Percentiles rank a stretch among this genome's conserved stretches.
These are phyloP conservation scores for Dicrurus megarhynchus DNA, from an alignment of 2,113 vertebrate species.

Conservation along the genomic window DNA sequence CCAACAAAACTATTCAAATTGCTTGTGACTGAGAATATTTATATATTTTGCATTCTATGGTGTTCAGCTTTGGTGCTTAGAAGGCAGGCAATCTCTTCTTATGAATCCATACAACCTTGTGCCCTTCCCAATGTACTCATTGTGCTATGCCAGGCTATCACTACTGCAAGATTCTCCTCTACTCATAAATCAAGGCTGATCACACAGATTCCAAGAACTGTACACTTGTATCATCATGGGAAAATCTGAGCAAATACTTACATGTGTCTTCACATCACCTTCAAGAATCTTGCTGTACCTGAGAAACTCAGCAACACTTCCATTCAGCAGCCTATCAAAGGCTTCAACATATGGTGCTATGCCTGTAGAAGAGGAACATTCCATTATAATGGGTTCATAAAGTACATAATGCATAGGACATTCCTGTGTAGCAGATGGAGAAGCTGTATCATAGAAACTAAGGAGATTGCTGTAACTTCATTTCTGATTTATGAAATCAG, in stretches of 20 bases:
- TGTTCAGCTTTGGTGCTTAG: not conserved
- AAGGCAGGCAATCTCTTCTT: not conserved
- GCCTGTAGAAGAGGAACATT: constrained; percentile 67
- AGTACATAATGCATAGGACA: not conserved
- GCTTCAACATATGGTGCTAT: constrained; percentile 83
- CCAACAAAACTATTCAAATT: not conserved
- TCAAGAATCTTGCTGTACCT: constrained; percentile 86
- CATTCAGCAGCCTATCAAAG: constrained; percentile 84
- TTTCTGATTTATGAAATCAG: not conserved
- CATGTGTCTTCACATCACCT: constrained; percentile 90
- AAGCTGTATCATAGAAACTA: not conserved
- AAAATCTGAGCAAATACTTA: constrained; percentile 72
- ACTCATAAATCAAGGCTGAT: not conserved
- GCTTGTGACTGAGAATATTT: not conserved
- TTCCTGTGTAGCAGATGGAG: not conserved
- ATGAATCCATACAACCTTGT: not conserved
- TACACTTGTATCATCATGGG: not conserved
- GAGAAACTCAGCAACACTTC: constrained; percentile 86
- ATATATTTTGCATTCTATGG: not conserved
- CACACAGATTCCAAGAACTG: not conserved
- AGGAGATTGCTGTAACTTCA: not conserved
- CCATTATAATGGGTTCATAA: not conserved
- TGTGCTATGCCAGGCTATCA: not conserved
- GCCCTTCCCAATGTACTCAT: not conserved
- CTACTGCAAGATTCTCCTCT: not conserved